Evolutionary conservation across 2,113 vertebrate genomes (phyloP).

Genomic region (Rostratula benghalensis): DNA sequence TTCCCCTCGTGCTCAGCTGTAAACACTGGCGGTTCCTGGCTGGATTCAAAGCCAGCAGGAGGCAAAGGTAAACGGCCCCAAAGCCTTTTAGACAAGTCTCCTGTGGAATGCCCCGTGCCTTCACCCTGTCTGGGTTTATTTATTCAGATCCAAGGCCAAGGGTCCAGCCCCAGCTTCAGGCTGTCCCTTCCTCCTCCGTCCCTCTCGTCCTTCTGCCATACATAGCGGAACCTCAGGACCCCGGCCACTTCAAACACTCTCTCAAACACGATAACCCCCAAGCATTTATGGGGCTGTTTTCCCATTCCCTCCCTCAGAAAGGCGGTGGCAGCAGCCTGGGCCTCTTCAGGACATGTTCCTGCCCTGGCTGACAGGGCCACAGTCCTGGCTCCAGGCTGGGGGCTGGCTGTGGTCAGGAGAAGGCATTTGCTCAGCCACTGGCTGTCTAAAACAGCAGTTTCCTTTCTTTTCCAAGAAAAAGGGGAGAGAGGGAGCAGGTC

Average conservation of each 20-base stretch:
- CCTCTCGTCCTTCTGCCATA: rapidly evolving
- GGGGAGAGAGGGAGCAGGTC: background rate
- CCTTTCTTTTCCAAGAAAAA: background rate
- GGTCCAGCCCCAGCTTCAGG: background rate
- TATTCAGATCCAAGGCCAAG: background rate
- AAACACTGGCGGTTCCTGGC: background rate
- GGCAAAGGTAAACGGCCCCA: background rate
- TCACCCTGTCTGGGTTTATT: background rate
- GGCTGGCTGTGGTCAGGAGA: background rate
- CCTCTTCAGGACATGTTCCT: background rate
- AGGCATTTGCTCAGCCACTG: background rate
- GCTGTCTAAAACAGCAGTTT: background rate
- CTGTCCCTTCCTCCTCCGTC: background rate
- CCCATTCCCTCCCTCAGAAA: background rate
- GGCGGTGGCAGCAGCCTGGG: background rate
- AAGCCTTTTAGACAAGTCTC: background rate
- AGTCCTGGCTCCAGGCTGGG: background rate
- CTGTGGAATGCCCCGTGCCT: background rate
- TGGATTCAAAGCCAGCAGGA: background rate
- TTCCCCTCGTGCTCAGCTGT: background rate
- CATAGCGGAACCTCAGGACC: rapidly evolving
- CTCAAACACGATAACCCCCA: background rate
- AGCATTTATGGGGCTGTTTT: rapidly evolving
- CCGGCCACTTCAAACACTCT: background rate
- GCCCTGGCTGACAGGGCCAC: background rate